Evolutionary conservation across 2,797 vertebrate genomes (phyloP), one percentile per base, ranked within the genome.

Genomic region (Poecile montanus): DNA sequence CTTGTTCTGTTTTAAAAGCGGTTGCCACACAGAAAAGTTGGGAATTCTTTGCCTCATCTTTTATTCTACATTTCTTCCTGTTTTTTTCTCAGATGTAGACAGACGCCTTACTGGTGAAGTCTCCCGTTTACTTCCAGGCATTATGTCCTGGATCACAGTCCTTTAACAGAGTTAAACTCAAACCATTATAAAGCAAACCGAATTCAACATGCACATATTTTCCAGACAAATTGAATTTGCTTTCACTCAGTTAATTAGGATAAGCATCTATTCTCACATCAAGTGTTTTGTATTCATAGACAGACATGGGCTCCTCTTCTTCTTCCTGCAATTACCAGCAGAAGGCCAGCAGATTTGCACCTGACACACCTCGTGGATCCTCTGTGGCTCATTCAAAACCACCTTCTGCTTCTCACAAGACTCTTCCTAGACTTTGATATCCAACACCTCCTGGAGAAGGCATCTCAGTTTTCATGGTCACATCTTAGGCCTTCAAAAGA

Each of bases 211-310:
- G 8, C 79, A 56, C 76, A 60, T 92, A 66, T 70, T 96, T 97
- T 70, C 87, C 92, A 95, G 76, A 62, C 48, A 92, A 94, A 96
- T 73, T 71, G 57, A 66, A 93, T 96, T 95, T 91, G 62, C 85
- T 85, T 89, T 89, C 79, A 63, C 25, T 93, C 76, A 84, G 85
- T 83, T 88, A 89, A 91, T 93, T 88, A 94, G 91, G 76, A 88
- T 76, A 93, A 95, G 76, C 77, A 91, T 88, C 76, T 80, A 86
- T 95, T 94, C 89, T 93, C 96, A 88, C 89, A 86, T 89, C 68
- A 88, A 80, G 66, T 42, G 58, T 38, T 94, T 60, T 83, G 60
- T 67, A 76, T 67, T 93, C 23, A 5, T 40, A 21, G 6, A 10
- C 72, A 75, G 73, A n/a, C 73, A 36, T 0, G 0, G 15, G 25